Evolutionary conservation across 2,113 vertebrate genomes (phyloP).

Genomic region (Oenanthe oenanthe): DNA sequence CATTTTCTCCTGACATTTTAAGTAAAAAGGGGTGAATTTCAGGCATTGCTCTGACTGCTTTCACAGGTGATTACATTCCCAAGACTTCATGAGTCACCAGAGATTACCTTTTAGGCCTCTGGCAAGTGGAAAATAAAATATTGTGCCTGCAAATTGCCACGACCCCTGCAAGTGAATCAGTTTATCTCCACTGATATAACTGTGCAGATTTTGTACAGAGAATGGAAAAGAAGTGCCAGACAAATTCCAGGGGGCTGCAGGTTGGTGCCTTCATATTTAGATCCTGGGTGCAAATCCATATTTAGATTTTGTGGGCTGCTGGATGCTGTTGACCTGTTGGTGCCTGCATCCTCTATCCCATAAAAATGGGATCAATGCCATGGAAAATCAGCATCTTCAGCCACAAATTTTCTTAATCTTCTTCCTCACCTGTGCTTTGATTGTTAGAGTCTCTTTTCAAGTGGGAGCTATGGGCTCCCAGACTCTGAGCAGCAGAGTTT

Average conservation of each 20-base stretch:
- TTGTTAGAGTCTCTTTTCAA: not conserved
- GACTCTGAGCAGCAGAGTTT: not conserved
- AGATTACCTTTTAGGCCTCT: not conserved
- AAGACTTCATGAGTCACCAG: not conserved
- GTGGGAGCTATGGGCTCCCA: not conserved
- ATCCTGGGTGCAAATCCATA: no score
- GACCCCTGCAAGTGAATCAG: not conserved
- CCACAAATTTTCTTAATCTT: not conserved
- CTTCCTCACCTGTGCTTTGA: not conserved
- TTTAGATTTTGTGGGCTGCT: not conserved
- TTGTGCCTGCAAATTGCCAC: not conserved
- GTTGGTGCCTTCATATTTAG: not conserved
- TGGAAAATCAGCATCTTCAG: not conserved
- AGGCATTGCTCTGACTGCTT: not conserved
- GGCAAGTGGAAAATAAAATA: not conserved
- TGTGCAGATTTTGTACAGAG: not conserved
- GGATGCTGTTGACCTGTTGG: not conserved
- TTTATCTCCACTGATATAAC: not conserved
- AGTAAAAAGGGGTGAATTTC: not conserved
- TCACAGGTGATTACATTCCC: not conserved
- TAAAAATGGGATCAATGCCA: no score
- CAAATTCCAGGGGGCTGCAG: not conserved
- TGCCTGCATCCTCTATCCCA: not conserved
- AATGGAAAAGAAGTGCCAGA: not conserved
- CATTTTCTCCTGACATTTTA: slow-evolving; percentile 13